These are phyloP conservation scores for Darevskia nairensis DNA, from an alignment of 2,797 vertebrate species.

Conservation along the genomic window DNA sequence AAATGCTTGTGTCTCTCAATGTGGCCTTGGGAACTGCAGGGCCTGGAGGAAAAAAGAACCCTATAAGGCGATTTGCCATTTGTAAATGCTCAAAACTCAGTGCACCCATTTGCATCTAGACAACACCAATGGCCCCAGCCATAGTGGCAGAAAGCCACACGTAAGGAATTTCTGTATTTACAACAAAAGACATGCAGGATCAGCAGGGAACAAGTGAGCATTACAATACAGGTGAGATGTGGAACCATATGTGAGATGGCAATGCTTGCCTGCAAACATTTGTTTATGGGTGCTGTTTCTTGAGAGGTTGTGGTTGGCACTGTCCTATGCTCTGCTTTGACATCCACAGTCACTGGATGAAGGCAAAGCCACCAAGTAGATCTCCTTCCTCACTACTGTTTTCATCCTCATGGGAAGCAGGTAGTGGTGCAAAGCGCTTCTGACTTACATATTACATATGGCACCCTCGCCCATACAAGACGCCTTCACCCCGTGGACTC, in stretches of 20 bases:
- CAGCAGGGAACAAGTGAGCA: background rate
- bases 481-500: background rate
- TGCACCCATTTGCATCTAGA: background rate
- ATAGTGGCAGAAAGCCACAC: background rate
- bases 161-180: background rate
- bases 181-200: background rate
- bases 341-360: background rate
- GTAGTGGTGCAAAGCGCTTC: background rate
- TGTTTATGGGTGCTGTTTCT: background rate
- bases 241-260: background rate
- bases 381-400: background rate
- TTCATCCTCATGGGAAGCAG: conserved; percentile 8
- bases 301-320: background rate
- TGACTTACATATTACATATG: conserved; percentile 1
- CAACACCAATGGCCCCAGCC: too few relatives aligned
- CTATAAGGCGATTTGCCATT: background rate
- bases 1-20: conserved; percentile 41
- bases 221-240: background rate
- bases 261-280: background rate
- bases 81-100: background rate
- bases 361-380: conserved; percentile 3
- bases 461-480: background rate
- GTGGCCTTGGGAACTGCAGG: background rate
- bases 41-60: background rate
- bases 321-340: background rate